Evolutionary conservation across 2,888 invertebrate genomes (phyloP), one percentile per base, ranked within the genome.

Genomic region (Leucozona laternaria): DNA sequence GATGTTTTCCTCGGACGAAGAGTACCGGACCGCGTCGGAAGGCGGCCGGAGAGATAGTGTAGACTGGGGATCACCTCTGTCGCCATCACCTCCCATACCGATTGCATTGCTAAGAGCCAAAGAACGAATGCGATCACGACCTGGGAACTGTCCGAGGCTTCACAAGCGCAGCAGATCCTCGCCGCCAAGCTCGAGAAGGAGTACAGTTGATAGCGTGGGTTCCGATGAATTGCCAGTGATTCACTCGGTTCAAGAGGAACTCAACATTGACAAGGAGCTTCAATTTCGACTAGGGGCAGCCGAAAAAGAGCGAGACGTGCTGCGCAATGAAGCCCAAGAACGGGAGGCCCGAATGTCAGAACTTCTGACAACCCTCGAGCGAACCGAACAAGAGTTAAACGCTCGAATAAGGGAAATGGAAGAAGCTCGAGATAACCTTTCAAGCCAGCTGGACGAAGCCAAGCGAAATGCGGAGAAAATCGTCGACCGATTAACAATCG

Each of bases 21-120:
- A 97, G 90, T 97, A 97, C 90, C 94, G 96, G 90, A 97, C 97
- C 0, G 97, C 97, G 11, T 97, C 97, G 0, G 97, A 97, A 92
- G 96, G 96, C 64, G 96, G 96, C 0, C 93, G 96, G n/a, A 93
- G 96, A 60, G 96, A 97, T 89, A 96, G 96, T 88, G 96, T 96
- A 22, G 97, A 97, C 90, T 97, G 97, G 97, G 96, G 96, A 31
- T 97, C 95, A 7, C 93, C 93, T 0, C 89, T 95, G 25, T 95
- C 96, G 0, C 95, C 95, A 0, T 95, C 95, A 0, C 95, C 96
- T 1, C 95, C 95, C 2, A 94, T 94, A 50, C 93, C 95, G 58
- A 81, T 79, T 13, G 94, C 95, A 4, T 91, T 96, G 17, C 94
- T 95, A 13, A 93, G 95, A 88, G 95, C 96, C 31, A 96, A 95